phyloP scores from a whole-genome alignment of 2,797 vertebrate species.

The Rhinatrema bivittatum region DNA sequence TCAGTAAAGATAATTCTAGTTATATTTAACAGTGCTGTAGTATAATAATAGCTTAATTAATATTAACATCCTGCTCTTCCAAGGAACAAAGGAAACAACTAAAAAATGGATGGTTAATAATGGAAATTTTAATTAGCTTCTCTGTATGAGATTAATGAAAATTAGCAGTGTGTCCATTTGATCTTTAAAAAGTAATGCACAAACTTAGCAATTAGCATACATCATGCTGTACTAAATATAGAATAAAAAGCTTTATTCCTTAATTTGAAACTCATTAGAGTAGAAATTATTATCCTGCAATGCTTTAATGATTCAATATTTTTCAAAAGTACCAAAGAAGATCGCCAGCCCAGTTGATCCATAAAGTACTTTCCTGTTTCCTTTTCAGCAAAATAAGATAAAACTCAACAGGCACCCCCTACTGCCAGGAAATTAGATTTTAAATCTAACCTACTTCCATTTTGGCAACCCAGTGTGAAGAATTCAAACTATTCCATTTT shows the following conservation, averaged over 20 bases:
- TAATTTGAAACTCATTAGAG: slow-evolving; percentile 71
- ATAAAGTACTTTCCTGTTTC: slow-evolving; percentile 37
- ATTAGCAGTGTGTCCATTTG: slow-evolving; percentile 58
- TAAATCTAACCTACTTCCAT: slow-evolving; percentile 42
- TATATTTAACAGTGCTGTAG: slow-evolving; percentile 19
- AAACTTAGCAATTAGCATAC: slow-evolving; percentile 69
- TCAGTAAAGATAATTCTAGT: slow-evolving; percentile 27
- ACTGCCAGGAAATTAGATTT: slow-evolving; percentile 60
- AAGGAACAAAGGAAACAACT: slow-evolving; percentile 43
- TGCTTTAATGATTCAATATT: slow-evolving; percentile 15
- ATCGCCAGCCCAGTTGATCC: slow-evolving; percentile 52
- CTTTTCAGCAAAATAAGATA: slow-evolving; percentile 57
- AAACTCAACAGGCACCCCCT: slow-evolving; percentile 60
- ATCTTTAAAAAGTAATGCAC: slow-evolving; percentile 59
- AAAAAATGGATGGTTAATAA: slow-evolving; percentile 49
- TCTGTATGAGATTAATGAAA: slow-evolving; percentile 74
- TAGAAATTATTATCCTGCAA: slow-evolving; percentile 25
- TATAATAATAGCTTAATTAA: slow-evolving; percentile 33
- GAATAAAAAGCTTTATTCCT: slow-evolving; percentile 50
- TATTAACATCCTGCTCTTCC: slow-evolving; percentile 40
- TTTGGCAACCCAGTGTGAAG: slow-evolving; percentile 3
- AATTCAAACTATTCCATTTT: background rate
- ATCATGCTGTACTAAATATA: slow-evolving; percentile 58
- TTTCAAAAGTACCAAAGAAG: slow-evolving; percentile 43
- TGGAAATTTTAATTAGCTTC: slow-evolving; percentile 64